A percentile compares a stretch with the other conserved stretches of the same genome.
These are phyloP conservation scores for Siniperca obscura DNA, from an alignment of 2,797 vertebrate genomes.

Conservation along the genomic window DNA sequence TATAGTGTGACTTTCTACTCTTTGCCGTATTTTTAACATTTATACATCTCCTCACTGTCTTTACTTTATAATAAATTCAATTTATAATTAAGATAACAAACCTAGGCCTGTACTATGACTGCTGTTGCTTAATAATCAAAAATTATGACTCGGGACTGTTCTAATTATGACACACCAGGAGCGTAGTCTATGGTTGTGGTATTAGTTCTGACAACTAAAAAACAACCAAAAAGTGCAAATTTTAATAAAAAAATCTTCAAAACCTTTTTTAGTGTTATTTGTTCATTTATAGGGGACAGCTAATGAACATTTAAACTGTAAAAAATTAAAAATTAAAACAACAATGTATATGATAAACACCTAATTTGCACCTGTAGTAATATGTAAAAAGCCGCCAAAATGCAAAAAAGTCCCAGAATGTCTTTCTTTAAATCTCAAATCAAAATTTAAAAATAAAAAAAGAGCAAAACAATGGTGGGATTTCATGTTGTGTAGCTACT, in stretches of 20 bases:
- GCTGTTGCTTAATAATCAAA: too few relatives aligned
- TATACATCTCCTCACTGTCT: neutral
- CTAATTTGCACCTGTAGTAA: neutral
- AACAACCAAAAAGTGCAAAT: neutral
- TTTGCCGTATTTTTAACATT: neutral
- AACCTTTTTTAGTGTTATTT: neutral
- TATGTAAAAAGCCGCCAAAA: neutral
- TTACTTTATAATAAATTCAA: too few relatives aligned
- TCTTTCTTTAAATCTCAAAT: neutral
- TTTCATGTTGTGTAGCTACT: neutral
- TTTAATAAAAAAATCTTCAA: neutral
- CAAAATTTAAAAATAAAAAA: neutral
- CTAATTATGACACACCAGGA: neutral
- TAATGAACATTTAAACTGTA: neutral
- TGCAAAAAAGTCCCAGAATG: neutral
- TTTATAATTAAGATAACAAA: too few relatives aligned
- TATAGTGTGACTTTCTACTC: neutral
- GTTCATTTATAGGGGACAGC: neutral
- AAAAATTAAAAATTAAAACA: neutral
- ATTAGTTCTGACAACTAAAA: neutral
- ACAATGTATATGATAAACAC: neutral
- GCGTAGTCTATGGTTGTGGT: neutral
- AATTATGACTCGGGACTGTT: neutral
- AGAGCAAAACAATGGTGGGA: neutral
- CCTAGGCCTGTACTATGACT: too few relatives aligned